Evolutionary conservation across 1,140 invertebrate genomes (phyloP).

Genomic region (Rhagoletis pomonella): DNA sequence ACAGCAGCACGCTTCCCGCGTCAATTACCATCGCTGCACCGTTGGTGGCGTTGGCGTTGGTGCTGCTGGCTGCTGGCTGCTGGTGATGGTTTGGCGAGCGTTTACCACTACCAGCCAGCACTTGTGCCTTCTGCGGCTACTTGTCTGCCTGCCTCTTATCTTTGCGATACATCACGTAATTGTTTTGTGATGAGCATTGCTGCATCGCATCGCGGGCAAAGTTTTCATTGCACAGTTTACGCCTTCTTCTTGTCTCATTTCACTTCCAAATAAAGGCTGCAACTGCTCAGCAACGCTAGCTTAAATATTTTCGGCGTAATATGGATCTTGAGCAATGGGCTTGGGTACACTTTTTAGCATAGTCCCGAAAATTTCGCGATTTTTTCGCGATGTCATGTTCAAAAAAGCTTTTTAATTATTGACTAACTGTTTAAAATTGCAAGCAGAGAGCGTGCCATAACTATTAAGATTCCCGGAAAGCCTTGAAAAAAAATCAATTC

Average conservation of each 20-base stretch:
- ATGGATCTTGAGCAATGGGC: no score
- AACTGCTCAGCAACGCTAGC: not conserved
- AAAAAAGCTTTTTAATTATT: no score
- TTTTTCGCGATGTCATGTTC: no score
- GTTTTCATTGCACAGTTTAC: slow-evolving; percentile 40
- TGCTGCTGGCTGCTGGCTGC: not conserved
- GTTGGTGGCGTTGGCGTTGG: not conserved
- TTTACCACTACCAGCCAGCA: not conserved
- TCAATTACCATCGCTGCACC: not conserved
- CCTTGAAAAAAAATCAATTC: no score
- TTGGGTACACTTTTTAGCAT: no score
- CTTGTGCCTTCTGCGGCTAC: not conserved
- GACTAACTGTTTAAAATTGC: no score
- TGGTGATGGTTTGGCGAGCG: not conserved
- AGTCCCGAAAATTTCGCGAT: no score
- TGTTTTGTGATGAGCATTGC: slow-evolving; percentile 43
- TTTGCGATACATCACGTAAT: slow-evolving; percentile 14
- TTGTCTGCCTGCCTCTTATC: slow-evolving; percentile 1
- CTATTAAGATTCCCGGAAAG: no score
- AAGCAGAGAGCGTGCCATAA: no score
- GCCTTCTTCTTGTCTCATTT: slow-evolving; percentile 31
- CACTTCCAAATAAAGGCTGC: not conserved
- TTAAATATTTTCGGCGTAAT: not conserved
- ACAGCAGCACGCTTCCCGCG: slow-evolving; percentile 32
- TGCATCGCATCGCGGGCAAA: not conserved